Evolutionary conservation across 2,113 vertebrate genomes (phyloP), one percentile per base, ranked within the genome.

Genomic region (Pantherophis guttatus): DNA sequence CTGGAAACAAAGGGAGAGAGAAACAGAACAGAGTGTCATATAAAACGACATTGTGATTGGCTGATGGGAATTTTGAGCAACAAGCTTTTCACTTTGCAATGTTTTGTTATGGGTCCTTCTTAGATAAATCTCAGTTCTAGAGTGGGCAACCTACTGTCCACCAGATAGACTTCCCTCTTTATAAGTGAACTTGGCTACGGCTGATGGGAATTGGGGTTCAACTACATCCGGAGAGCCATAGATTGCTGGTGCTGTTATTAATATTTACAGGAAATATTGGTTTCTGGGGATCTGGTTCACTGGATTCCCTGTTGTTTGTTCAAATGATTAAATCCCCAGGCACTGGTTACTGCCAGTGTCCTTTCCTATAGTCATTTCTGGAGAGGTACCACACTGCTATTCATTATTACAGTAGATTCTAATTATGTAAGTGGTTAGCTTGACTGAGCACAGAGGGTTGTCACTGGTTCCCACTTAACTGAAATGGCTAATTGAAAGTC

Each of bases 331-430:
- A 91, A 91, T 91, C 39, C 3, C 52, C 0, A 1, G 91, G 88
- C 29, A 86, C n/a, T 86, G 23, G 1, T 87, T 94, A 87, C 88
- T 92, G 44, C 15, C 88, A 12, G 0, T 5, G 21, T 86, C 87
- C 87, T 94, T 65, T 94, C 50, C 54, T 89, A 93, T 5, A 29
- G 81, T 90, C 92, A 70, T 91, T 53, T 87, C 92, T 93, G 88
- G 94, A 96, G 81, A 92, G 92, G 91, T 89, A 88, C 92, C 85
- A 91, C 17, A 52, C n/a, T 93, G 29, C 92, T 94, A 50, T 92
- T 96, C 93, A 92, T 95, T 96, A 26, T 91, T 75, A 55, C 54
- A 55, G 54, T 55, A 59, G 91, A 94, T 75, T 93, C 92, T 94
- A 96, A 94, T 95, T 94, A 94, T 93, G 94, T 70, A 53, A 50